A percentile compares a stretch with the other conserved stretches of the same genome.
These are phyloP conservation scores for Eupithecia centaureata DNA, from an alignment of 2,888 invertebrate species.

Conservation along the genomic window DNA sequence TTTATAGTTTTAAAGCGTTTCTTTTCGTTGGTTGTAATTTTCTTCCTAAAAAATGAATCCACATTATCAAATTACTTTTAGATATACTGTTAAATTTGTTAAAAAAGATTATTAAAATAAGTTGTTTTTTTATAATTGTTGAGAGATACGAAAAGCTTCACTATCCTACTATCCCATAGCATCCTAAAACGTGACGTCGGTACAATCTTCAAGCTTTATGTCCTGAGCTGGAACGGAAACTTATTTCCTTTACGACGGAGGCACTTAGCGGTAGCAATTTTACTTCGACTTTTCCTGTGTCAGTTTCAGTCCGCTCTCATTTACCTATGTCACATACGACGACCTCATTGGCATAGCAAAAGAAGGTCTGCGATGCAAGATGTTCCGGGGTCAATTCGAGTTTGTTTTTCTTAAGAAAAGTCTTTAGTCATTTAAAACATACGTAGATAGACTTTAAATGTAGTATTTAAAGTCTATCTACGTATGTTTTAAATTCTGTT, in stretches of 20 bases:
- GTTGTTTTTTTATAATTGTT: background rate
- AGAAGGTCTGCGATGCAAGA: background rate
- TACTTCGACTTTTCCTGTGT: constrained; percentile 7
- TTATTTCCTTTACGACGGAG: constrained; percentile 9
- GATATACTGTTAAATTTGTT: no score
- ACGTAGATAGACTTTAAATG: no score
- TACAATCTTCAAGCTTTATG: constrained; percentile 9
- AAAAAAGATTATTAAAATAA: no score
- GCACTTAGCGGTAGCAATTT: constrained; percentile 3
- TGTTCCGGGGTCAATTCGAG: background rate
- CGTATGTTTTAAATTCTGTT: no score
- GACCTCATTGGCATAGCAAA: background rate
- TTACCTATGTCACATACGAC: background rate
- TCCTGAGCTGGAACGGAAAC: constrained; percentile 7
- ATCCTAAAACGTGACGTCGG: constrained; percentile 10
- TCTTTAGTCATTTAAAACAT: no score
- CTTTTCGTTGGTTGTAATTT: no score
- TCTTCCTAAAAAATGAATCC: no score
- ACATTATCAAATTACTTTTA: no score
- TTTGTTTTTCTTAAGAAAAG: no score
- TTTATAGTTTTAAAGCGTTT: no score
- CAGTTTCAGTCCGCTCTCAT: constrained; percentile 2
- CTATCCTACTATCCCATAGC: background rate
- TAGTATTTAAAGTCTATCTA: no score
- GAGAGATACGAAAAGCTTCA: background rate